Percentiles rank a stretch among this genome's conserved stretches.
Conservation (phyloP, 1,140 invertebrate species). For the Diabrotica undecimpunctata region DNA sequence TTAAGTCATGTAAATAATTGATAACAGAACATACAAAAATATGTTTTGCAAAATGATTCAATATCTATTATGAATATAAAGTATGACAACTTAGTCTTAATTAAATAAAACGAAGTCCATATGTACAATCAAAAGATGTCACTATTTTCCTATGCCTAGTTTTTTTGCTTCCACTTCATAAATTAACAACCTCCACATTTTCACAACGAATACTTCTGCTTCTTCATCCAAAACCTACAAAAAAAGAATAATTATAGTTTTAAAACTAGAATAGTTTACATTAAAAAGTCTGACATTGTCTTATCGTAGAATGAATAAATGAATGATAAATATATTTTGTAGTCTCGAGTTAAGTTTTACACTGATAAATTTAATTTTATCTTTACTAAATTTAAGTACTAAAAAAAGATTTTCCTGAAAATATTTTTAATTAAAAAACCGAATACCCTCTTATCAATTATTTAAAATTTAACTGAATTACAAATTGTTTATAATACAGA, state of each 20-base stretch:
- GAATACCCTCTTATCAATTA: no score
- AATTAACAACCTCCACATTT: slow-evolving; percentile 98
- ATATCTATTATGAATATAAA: not conserved
- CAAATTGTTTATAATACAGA: no score
- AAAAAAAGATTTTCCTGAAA: no score
- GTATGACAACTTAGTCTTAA: not conserved
- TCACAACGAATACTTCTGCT: slow-evolving; percentile 98
- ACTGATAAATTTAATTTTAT: no score
- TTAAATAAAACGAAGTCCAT: not conserved
- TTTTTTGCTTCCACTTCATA: slow-evolving; percentile 99
- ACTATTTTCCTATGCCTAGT: slow-evolving; percentile 72
- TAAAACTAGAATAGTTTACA: not conserved
- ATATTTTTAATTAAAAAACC: no score
- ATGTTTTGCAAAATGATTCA: not conserved
- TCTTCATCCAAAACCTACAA: slow-evolving; percentile 95
- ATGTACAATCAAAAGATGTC: slow-evolving; percentile 5
- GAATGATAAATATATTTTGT: no score
- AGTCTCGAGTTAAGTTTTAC: no score
- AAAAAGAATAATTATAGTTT: slow-evolving; percentile 18
- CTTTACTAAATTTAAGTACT: no score
- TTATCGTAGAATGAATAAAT: no score
- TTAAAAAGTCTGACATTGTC: no score
- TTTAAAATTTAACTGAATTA: no score
- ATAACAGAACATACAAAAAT: slow-evolving; percentile 3
- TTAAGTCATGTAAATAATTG: not conserved